Evolutionary conservation across 1,140 invertebrate species (phyloP), one percentile per base, ranked within the genome.

Genomic region (Antheraea mylitta): DNA sequence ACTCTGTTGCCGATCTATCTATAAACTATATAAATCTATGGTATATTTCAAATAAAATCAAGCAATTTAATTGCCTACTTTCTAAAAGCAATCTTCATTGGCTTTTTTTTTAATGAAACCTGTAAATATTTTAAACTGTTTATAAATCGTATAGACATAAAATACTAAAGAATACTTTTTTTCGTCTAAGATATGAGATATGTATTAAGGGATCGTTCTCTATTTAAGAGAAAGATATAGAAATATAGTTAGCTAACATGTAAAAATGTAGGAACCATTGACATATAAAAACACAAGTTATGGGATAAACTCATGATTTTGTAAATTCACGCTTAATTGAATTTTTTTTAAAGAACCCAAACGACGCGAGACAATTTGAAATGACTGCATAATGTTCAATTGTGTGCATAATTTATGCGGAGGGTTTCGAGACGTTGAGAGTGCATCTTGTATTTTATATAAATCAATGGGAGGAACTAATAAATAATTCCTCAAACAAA

Each of bases 401-500:
- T n/a, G n/a, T n/a, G n/a, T n/a, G n/a, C n/a, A n/a, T n/a, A n/a
- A n/a, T n/a, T n/a, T n/a, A n/a, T n/a, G n/a, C n/a, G n/a, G n/a
- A n/a, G n/a, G n/a, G n/a, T n/a, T n/a, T n/a, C n/a, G n/a, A n/a
- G n/a, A n/a, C n/a, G n/a, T n/a, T n/a, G n/a, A n/a, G n/a, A n/a
- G n/a, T n/a, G n/a, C n/a, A n/a, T n/a, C n/a, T n/a, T n/a, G n/a
- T n/a, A n/a, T n/a, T n/a, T n/a, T n/a, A n/a, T n/a, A n/a, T n/a
- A n/a, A n/a, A n/a, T n/a, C n/a, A n/a, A n/a, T n/a, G n/a, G 61
- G 19, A 64, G 62, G 22, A 37, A 38, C 36, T 5, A 19, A 61
- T 61, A 22, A 61, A 61, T 64, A n/a, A 42, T 38, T 38, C 37
- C 37, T 64, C 18, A 64, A 64, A 77, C 74, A 68, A 74, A 87